Evolutionary conservation across 1,140 invertebrate species (phyloP), one percentile per base, ranked within the genome.

Genomic region (Dufourea novaeangliae): DNA sequence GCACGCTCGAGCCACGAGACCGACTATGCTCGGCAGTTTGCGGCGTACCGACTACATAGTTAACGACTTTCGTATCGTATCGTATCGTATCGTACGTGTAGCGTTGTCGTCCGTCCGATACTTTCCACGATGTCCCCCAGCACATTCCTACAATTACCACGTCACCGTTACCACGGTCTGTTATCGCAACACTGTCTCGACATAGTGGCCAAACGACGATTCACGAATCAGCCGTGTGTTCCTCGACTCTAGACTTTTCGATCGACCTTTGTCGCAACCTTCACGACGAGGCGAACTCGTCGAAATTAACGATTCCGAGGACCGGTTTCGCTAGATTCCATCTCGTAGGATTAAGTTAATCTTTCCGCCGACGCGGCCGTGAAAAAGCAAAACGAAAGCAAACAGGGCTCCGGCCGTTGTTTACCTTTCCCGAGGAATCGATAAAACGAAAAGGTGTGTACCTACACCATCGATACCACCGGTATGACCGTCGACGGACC

Each of bases 401-500:
- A 50, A 50, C 46, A 6, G 20, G 46, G n/a, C 20, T n/a, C 20
- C 46, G 20, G 20, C 46, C 14, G n/a, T n/a, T n/a, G n/a, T n/a
- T n/a, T n/a, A n/a, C n/a, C n/a, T n/a, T n/a, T 56, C 50, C 2
- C 2, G 1, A 27, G 12, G 10, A n/a, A 17, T 17, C 34, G 27
- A 44, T 1, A 0, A 32, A 44, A 11, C 2, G 10, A 29, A 71
- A 5, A 52, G 11, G 1, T 6, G 37, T 25, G 22, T 1, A 4
- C 25, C 25, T 25, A 56, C 22, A 25, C 22, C 29, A 6, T 6
- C 54, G 27, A 32, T 27, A 32, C 44, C 29, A 39, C 39, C 69
- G 20, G 17, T n/a, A 11, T 34, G 64, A 44, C 41, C 32, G 44
- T 37, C 37, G 39, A 12, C 22, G 63, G 68, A 83, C 80, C 80